These are phyloP conservation scores for Harpalus rufipes DNA, from an alignment of 2,888 invertebrate species.

Conservation along the genomic window DNA sequence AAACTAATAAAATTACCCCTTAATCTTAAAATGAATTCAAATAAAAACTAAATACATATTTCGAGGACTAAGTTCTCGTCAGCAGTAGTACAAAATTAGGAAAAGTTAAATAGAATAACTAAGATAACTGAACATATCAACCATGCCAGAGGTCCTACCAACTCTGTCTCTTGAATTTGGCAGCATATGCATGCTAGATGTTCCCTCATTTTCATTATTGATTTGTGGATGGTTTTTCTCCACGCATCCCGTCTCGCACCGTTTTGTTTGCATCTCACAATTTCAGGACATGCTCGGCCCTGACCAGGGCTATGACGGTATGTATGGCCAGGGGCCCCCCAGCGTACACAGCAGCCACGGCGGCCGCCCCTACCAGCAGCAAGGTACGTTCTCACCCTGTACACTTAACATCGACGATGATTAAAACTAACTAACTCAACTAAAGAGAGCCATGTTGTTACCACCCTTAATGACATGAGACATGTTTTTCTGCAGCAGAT, in stretches of 20 bases:
- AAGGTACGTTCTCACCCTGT: slow-evolving; percentile 82
- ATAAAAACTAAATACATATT: no score
- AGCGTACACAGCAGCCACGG: slow-evolving; percentile 90
- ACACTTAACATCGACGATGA: slow-evolving; percentile 43
- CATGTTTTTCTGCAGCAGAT: slow-evolving; percentile 65
- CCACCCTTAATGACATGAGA: slow-evolving; percentile 55
- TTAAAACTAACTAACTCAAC: slow-evolving; percentile 54
- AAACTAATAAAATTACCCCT: no score
- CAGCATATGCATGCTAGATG: slow-evolving; percentile 36
- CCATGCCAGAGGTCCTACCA: no score
- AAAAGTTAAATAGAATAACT: no score
- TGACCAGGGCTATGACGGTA: slow-evolving; percentile 95
- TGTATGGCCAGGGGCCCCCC: slow-evolving; percentile 95
- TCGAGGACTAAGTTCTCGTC: no score
- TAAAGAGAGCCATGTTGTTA: slow-evolving; percentile 22
- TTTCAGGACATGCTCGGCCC: slow-evolving; percentile 93
- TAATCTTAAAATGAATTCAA: no score
- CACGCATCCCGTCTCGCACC: slow-evolving; percentile 13
- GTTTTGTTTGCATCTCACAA: slow-evolving; percentile 36
- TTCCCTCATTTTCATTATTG: neutral
- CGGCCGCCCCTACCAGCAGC: slow-evolving; percentile 89
- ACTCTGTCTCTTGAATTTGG: neutral
- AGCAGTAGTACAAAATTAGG: no score
- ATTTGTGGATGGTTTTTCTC: slow-evolving; percentile 39
- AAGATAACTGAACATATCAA: no score